A percentile compares a stretch with the other conserved stretches of the same genome.
phyloP scores from a whole-genome alignment of 2,888 invertebrate genomes.

The Cephus sareptanus region DNA sequence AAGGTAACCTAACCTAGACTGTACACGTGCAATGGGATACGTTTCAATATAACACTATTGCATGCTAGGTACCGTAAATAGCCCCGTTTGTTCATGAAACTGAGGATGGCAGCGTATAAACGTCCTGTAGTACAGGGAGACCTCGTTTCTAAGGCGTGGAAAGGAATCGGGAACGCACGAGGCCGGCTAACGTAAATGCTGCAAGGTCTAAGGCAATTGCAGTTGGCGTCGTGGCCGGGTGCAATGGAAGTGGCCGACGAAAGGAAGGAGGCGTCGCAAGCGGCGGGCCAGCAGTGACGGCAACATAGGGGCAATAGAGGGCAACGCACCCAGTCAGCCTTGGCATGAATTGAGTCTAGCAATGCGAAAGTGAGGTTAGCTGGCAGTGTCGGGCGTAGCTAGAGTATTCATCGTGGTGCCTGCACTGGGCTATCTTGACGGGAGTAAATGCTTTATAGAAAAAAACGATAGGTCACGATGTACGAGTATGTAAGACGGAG shows the following conservation, averaged over 20 bases:
- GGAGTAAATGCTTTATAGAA: conserved; percentile 1
- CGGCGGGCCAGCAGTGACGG: conserved; percentile 42
- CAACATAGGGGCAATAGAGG: conserved; percentile 64
- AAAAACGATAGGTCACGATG: conserved; percentile 11
- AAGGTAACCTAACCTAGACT: background rate
- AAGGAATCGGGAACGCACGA: conserved; percentile 56
- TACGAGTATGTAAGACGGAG: conserved; percentile 9
- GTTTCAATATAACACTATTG: background rate
- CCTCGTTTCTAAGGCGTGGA: background rate
- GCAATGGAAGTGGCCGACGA: conserved; percentile 41
- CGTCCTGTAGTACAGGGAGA: background rate
- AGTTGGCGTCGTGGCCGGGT: conserved; percentile 41
- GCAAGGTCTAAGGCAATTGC: conserved; percentile 60
- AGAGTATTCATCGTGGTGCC: conserved; percentile 22
- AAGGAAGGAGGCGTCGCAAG: conserved; percentile 21
- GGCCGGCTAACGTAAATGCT: conserved; percentile 41
- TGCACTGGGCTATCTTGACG: background rate
- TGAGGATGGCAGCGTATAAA: background rate
- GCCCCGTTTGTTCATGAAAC: background rate
- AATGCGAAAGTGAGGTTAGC: conserved; percentile 64
- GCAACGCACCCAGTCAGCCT: conserved; percentile 67
- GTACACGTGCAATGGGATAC: background rate
- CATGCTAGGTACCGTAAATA: background rate
- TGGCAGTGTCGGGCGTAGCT: conserved; percentile 44
- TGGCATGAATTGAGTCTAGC: conserved; percentile 67